phyloP scores from a whole-genome alignment of 2,113 vertebrate species.

The Pluvialis apricaria region DNA sequence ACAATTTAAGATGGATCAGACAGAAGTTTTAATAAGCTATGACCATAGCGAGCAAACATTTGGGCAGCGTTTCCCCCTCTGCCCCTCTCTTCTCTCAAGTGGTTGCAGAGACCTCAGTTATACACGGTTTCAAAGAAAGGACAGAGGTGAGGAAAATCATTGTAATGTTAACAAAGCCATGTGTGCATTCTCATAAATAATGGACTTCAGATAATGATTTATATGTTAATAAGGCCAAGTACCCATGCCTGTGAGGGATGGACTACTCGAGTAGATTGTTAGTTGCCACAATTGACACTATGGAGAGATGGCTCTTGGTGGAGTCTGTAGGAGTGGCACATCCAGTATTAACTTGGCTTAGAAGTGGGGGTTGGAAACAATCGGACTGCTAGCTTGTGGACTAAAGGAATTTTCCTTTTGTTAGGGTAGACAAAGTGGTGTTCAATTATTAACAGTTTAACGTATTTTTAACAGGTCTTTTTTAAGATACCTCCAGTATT shows the following conservation, averaged over 20 bases:
- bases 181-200: not conserved
- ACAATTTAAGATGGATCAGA: not conserved
- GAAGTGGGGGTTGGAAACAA: not conserved
- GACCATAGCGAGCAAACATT: not conserved
- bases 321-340: not conserved
- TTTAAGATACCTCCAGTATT: not conserved
- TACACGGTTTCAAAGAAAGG: not conserved
- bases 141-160: no score
- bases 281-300: not conserved
- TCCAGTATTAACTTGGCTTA: not conserved
- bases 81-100: not conserved
- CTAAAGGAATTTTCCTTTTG: not conserved
- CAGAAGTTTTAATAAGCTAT: not conserved
- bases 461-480: not conserved
- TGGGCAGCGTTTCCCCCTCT: not conserved
- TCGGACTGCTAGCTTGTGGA: not conserved
- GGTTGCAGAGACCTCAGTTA: not conserved
- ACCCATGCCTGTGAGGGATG: not conserved
- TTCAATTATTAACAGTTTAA: not conserved
- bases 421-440: not conserved
- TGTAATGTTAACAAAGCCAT: not conserved
- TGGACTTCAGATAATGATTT: not conserved
- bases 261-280: not conserved
- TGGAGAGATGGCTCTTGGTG: not conserved
- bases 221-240: not conserved